Percentiles rank a stretch among this genome's conserved stretches.
Evolutionary conservation across 2,113 vertebrate genomes (phyloP).

Genomic region (Poicephalus meyeri): DNA sequence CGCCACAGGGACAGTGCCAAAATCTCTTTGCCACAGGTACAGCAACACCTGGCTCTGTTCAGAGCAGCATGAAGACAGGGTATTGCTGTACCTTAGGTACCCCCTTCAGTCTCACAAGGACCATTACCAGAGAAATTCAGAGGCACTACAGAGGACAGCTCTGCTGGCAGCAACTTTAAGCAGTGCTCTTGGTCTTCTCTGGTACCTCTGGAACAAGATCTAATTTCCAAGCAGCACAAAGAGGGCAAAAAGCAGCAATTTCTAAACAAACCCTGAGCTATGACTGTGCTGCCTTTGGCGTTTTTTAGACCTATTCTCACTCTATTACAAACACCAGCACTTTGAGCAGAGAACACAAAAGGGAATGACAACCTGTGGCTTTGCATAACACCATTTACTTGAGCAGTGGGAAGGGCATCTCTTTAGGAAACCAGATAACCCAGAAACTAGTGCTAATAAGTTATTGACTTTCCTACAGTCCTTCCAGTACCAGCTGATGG

Average conservation of each 20-base stretch:
- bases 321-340: background rate
- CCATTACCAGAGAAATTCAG: background rate
- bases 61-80: background rate
- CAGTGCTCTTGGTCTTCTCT: background rate
- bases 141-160: background rate
- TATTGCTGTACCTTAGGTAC: background rate
- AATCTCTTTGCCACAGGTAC: background rate
- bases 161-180: background rate
- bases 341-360: background rate
- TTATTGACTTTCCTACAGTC: conserved; percentile 43
- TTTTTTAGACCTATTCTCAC: background rate
- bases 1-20: too few species aligned
- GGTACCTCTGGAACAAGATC: background rate
- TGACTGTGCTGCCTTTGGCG: background rate
- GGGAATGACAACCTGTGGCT: background rate
- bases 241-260: background rate
- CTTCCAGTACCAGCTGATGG: background rate
- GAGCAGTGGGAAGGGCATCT: background rate
- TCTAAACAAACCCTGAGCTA: background rate
- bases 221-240: background rate
- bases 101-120: background rate
- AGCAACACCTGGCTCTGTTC: background rate
- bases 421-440: conserved; percentile 35
- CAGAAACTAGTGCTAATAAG: conserved; percentile 31
- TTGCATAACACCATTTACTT: background rate